Conservation (phyloP, 2,888 invertebrate species). For the Nezara viridula region DNA sequence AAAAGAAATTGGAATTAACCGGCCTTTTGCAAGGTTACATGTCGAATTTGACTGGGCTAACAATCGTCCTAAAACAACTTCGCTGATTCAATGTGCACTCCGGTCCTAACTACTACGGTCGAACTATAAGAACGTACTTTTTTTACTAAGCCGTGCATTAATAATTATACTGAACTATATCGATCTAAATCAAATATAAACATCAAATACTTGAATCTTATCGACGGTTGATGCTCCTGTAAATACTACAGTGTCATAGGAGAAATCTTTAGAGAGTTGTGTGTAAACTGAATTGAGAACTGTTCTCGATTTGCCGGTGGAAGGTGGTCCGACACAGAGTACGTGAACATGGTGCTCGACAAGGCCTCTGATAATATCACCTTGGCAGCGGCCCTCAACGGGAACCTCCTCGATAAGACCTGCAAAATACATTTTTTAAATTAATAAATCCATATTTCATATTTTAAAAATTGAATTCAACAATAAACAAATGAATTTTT, state of each 20-base stretch:
- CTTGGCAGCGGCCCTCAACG: background rate
- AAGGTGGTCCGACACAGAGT: slow-evolving; percentile 6
- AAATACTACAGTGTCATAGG: background rate
- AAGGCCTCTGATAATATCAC: background rate
- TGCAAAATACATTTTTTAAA: background rate
- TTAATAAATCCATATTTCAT: background rate
- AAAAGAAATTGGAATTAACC: no score
- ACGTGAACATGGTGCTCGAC: background rate
- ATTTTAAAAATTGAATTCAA: no score
- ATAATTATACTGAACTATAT: background rate
- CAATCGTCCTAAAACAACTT: no score
- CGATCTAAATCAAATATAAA: background rate
- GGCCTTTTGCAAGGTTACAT: no score
- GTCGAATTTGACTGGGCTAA: no score
- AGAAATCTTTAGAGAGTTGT: background rate
- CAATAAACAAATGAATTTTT: no score
- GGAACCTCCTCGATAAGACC: background rate
- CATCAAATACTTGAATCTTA: background rate
- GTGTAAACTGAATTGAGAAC: background rate
- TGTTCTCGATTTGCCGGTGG: background rate
- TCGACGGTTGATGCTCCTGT: background rate
- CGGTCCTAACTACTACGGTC: no score
- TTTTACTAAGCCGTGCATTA: background rate
- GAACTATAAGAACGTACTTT: no score
- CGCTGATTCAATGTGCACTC: no score